Conservation (phyloP, 2,888 invertebrate species). For the Dolichopus griseipennis region DNA sequence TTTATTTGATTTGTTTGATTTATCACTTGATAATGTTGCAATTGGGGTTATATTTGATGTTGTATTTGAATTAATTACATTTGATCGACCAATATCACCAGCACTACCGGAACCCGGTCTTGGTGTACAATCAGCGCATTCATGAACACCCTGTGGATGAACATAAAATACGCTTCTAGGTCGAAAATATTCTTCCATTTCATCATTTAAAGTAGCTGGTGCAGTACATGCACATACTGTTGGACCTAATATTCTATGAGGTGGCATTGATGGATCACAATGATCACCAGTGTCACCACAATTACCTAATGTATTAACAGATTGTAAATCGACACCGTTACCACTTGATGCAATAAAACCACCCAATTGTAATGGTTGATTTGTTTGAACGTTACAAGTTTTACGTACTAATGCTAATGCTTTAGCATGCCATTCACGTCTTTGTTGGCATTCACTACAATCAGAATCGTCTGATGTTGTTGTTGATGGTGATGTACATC, state of each 20-base stretch:
- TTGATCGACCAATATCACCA: conserved; percentile 9
- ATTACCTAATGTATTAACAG: conserved; percentile 25
- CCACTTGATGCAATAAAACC: conserved; percentile 1
- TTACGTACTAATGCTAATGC: conserved; percentile 42
- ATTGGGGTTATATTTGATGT: conserved; percentile 11
- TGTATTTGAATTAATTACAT: background rate
- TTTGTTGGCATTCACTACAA: conserved; percentile 43
- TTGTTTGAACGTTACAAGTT: conserved; percentile 36
- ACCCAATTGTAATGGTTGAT: conserved; percentile 11
- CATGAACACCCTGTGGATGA: conserved; percentile 57
- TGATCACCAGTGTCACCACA: conserved; percentile 17
- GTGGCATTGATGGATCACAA: conserved; percentile 54
- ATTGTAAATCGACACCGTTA: background rate
- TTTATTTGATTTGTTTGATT: conserved; percentile 19
- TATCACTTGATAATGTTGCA: conserved; percentile 16
- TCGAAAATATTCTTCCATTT: conserved; percentile 55
- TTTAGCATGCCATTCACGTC: conserved; percentile 43
- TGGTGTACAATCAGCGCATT: conserved; percentile 41
- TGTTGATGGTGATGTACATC: conserved; percentile 42
- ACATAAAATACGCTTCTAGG: conserved; percentile 60
- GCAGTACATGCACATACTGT: conserved; percentile 64
- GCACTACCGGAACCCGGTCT: conserved; percentile 17
- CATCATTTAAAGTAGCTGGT: conserved; percentile 52
- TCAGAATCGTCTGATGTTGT: conserved; percentile 44
- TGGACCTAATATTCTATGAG: conserved; percentile 56